These are phyloP conservation scores for Orbicella faveolata DNA, from an alignment of 64 coral and sea anemone species.

Conservation along the genomic window DNA sequence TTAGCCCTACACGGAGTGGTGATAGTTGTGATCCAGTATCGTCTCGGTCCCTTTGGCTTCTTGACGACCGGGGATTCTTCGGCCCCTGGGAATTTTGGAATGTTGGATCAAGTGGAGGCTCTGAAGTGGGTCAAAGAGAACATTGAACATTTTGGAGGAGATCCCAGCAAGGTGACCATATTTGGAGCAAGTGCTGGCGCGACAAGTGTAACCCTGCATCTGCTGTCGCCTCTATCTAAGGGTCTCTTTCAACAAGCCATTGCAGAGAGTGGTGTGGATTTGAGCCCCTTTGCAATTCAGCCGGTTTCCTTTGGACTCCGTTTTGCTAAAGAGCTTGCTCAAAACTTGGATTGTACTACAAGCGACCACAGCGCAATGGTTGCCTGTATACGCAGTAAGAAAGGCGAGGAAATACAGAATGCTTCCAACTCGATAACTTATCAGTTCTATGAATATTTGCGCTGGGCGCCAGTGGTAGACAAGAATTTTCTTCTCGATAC, in stretches of 20 bases:
- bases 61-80: too few relatives aligned
- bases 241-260: slow-evolving; percentile 39
- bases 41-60: too few relatives aligned
- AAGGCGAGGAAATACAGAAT: background rate
- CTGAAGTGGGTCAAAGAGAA: too few relatives aligned
- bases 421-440: background rate
- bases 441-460: background rate
- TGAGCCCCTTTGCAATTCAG: background rate
- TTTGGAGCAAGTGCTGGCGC: too few relatives aligned
- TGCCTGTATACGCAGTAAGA: background rate
- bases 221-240: slow-evolving; percentile 32
- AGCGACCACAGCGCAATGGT: background rate
- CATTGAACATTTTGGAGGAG: too few relatives aligned
- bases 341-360: slow-evolving; percentile 15
- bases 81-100: too few relatives aligned
- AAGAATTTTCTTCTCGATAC: slow-evolving; percentile 46
- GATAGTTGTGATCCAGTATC: too few relatives aligned
- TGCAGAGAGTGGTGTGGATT: slow-evolving; percentile 46
- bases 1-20: too few relatives aligned
- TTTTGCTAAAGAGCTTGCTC: slow-evolving; percentile 9
- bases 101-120: too few relatives aligned
- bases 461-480: slow-evolving; percentile 50
- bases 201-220: too few relatives aligned
- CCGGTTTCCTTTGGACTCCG: background rate
- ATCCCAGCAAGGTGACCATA: too few relatives aligned